Conservation (phyloP, 2,113 vertebrate species). For the Alexandromys fortis region DNA sequence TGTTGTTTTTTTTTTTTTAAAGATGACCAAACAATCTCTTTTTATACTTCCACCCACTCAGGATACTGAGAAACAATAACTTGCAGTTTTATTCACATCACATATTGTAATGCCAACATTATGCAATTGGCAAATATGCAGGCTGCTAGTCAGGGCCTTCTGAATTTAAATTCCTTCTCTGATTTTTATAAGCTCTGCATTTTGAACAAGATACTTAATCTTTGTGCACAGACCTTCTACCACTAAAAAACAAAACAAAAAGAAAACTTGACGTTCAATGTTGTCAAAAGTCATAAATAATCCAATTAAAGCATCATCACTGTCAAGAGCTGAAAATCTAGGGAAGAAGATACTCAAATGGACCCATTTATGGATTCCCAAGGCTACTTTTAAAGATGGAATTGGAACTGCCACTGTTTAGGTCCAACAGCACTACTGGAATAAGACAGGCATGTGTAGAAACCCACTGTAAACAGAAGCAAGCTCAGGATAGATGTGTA, state of each 20-base stretch:
- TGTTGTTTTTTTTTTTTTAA: constrained; percentile 51
- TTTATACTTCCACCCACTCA: background rate
- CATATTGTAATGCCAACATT: background rate
- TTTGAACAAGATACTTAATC: background rate
- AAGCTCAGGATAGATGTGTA: background rate
- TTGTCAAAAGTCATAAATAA: background rate
- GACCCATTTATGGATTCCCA: background rate
- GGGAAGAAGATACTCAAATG: background rate
- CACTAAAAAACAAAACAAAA: background rate
- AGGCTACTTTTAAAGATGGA: background rate
- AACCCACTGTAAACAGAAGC: background rate
- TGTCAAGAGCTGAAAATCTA: background rate
- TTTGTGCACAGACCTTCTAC: background rate
- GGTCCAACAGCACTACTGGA: background rate
- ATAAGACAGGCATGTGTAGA: background rate
- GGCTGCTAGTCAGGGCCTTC: background rate
- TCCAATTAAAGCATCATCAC: background rate
- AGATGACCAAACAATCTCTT: constrained; percentile 36
- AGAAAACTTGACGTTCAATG: background rate
- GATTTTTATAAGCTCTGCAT: background rate
- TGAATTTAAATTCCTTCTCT: background rate
- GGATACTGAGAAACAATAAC: background rate
- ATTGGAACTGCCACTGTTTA: background rate
- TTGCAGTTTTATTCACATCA: constrained; percentile 28
- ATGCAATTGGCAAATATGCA: background rate